Conservation (phyloP, 2,888 invertebrate species). For the Stegophylla sp. region DNA sequence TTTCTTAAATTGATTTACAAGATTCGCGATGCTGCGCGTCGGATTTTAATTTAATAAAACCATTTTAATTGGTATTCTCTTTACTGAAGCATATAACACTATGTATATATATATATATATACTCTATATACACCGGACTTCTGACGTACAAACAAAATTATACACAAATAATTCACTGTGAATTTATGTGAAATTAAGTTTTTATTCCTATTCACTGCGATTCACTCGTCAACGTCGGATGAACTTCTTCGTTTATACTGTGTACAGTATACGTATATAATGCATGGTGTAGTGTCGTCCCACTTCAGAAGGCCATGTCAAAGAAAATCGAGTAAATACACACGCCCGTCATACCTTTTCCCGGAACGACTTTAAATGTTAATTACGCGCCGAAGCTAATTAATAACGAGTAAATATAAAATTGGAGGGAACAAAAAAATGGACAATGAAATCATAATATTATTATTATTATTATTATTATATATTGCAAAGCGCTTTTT, state of each 20-base stretch:
- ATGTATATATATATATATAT: too few relatives aligned
- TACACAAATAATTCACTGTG: conserved; percentile 22
- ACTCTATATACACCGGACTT: neutral
- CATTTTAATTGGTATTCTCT: conserved; percentile 42
- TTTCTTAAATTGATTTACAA: conserved; percentile 53
- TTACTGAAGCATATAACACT: neutral
- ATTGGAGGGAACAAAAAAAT: conserved; percentile 26
- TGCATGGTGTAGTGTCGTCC: too few relatives aligned
- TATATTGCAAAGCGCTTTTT: neutral
- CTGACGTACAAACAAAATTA: conserved; percentile 10
- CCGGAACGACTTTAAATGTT: neutral
- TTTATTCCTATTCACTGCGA: neutral
- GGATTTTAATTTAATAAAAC: conserved; percentile 45
- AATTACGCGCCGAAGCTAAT: conserved; percentile 6
- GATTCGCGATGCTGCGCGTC: conserved; percentile 24
- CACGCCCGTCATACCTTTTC: neutral
- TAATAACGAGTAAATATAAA: conserved; percentile 4
- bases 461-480: conserved; percentile 11
- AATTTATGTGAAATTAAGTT: conserved; percentile 14
- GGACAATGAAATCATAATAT: conserved; percentile 20
- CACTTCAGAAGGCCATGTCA: neutral
- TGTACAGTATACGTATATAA: too few relatives aligned
- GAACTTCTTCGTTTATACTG: neutral
- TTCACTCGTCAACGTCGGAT: neutral
- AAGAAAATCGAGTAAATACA: neutral